Conservation (phyloP, 2,888 invertebrate genomes). For the Drosophila nigricruria region DNA sequence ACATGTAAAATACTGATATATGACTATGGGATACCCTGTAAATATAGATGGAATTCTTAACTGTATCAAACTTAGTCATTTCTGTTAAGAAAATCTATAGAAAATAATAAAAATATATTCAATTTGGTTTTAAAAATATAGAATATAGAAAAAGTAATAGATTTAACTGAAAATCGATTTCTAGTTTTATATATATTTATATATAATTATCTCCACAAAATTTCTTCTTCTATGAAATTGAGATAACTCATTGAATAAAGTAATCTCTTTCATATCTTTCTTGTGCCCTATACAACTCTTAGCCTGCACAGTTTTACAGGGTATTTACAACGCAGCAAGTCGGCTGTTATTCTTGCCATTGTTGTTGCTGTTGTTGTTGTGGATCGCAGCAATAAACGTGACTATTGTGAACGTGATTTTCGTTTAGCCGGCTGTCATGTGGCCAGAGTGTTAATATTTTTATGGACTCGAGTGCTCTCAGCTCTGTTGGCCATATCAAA, state of each 20-base stretch:
- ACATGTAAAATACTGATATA: no score
- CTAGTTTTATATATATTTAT: no score
- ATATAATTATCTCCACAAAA: background rate
- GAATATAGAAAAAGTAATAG: no score
- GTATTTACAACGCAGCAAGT: conserved; percentile 11
- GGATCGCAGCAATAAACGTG: conserved; percentile 58
- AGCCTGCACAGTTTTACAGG: conserved; percentile 1
- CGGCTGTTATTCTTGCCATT: background rate
- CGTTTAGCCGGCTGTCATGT: conserved; percentile 40
- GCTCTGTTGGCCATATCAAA: conserved; percentile 25
- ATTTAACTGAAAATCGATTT: no score
- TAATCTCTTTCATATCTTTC: background rate
- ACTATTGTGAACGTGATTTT: conserved; percentile 61
- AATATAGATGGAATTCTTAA: background rate
- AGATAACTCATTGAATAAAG: no score
- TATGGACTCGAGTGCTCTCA: conserved; percentile 36
- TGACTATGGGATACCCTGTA: conserved; percentile 12
- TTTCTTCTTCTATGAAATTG: no score
- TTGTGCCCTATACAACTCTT: background rate
- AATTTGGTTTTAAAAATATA: no score
- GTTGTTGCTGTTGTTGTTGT: conserved; percentile 5
- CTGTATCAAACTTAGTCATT: background rate
- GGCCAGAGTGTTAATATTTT: conserved; percentile 65
- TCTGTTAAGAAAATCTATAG: no score
- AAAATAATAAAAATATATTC: background rate